phyloP scores from a whole-genome alignment of 2,113 vertebrate genomes.

The Callopanchax toddi region DNA sequence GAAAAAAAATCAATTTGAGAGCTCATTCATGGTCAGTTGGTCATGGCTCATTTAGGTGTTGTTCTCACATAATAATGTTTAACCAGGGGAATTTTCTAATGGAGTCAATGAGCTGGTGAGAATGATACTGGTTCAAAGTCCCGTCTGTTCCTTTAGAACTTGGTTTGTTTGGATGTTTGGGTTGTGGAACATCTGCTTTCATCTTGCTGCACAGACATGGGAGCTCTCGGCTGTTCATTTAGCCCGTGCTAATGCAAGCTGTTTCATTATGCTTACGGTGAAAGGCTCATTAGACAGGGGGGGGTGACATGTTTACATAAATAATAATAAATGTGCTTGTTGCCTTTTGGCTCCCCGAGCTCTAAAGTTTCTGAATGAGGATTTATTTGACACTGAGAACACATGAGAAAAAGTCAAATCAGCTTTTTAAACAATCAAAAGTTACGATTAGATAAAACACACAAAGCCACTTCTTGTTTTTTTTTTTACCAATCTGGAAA shows the following conservation, averaged over 20 bases:
- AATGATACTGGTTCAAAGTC: conserved; percentile 55
- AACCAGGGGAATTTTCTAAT: conserved; percentile 55
- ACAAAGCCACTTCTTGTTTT: conserved; percentile 11
- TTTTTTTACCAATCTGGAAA: conserved; percentile 15
- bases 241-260: conserved; percentile 73
- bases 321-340: conserved; percentile 69
- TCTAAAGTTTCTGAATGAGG: conserved; percentile 33
- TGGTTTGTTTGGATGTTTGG: conserved; percentile 50
- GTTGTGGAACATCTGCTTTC: conserved; percentile 73
- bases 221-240: conserved; percentile 73
- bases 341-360: conserved; percentile 61
- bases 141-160: conserved; percentile 47
- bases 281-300: conserved; percentile 76
- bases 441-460: conserved; percentile 1
- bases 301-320: conserved; percentile 76
- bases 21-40: conserved; percentile 59
- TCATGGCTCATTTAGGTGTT: conserved; percentile 33
- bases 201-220: conserved; percentile 65
- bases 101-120: conserved; percentile 70
- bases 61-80: conserved; percentile 58
- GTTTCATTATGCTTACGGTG: conserved; percentile 71
- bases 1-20: conserved; percentile 60
- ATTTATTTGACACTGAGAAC: too few species aligned
- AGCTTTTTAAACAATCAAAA: background rate
- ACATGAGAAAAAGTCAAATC: background rate